A percentile compares a stretch with the other conserved stretches of the same genome.
Evolutionary conservation across 2,797 vertebrate genomes (phyloP).

Genomic region (Gymnopithys bicolor): DNA sequence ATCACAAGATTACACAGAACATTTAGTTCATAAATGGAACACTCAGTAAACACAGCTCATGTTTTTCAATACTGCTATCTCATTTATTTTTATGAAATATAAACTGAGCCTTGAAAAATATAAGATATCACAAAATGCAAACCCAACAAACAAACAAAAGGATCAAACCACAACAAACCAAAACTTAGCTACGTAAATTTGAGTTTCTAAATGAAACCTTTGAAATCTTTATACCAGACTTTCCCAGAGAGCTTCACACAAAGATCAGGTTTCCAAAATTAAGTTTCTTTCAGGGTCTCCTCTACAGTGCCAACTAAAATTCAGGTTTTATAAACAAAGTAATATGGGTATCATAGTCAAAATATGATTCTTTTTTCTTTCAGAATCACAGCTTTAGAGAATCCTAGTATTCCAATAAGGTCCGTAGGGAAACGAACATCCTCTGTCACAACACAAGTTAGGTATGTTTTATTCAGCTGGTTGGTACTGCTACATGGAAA

Average conservation of each 20-base stretch:
- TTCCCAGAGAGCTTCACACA: constrained; percentile 32
- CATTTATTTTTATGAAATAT: not conserved
- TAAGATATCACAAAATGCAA: not conserved
- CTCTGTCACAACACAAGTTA: not conserved
- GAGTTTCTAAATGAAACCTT: not conserved
- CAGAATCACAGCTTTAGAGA: constrained; percentile 4
- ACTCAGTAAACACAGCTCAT: not conserved
- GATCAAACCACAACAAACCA: not conserved
- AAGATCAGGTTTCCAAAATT: constrained; percentile 40
- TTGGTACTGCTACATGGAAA: not conserved
- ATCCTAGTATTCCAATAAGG: not conserved
- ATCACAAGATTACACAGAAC: not conserved
- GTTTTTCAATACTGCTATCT: not conserved
- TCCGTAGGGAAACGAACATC: not conserved
- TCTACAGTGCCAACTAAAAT: constrained; percentile 4
- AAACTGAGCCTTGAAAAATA: not conserved
- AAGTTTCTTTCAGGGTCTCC: constrained; percentile 7
- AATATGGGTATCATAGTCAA: not conserved
- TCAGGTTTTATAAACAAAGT: constrained; percentile 32
- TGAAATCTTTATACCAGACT: not conserved
- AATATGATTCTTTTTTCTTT: not conserved
- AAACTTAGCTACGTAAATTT: not conserved
- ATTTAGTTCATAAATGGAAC: not conserved
- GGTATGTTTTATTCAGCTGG: not conserved
- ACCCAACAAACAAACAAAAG: not conserved